phyloP scores from a whole-genome alignment of 1,140 invertebrate genomes.

The Listronotus bonariensis region DNA sequence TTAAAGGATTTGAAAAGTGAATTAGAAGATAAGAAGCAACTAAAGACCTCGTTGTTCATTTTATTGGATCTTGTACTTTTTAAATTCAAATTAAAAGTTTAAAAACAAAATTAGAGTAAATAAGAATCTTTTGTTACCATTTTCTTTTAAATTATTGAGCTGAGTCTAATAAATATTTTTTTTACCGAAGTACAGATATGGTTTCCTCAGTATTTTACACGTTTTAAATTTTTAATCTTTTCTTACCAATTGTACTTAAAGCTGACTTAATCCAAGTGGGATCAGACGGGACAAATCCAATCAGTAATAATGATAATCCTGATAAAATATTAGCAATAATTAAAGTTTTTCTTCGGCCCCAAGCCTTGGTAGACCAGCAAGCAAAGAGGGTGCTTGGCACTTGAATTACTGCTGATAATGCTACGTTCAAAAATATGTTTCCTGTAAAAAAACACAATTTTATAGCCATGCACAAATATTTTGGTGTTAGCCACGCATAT shows the following conservation, averaged over 20 bases:
- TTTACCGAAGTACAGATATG: too few species aligned
- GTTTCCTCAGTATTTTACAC: too few species aligned
- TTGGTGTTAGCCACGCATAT: not conserved
- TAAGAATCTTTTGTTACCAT: too few species aligned
- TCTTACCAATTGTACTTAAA: constrained; percentile 56
- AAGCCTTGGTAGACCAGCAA: constrained; percentile 65
- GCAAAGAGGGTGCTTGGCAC: constrained; percentile 71
- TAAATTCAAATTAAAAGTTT: too few species aligned
- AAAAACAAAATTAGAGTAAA: too few species aligned
- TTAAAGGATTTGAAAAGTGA: too few species aligned
- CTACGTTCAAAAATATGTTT: constrained; percentile 74
- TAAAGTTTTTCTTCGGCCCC: constrained; percentile 69
- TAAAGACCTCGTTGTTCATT: too few species aligned
- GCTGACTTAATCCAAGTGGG: constrained; percentile 58
- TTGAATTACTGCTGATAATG: constrained; percentile 69
- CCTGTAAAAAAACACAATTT: constrained; percentile 30
- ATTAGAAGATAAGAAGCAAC: too few species aligned
- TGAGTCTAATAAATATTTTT: too few species aligned
- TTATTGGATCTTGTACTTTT: too few species aligned
- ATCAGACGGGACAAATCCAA: constrained; percentile 61
- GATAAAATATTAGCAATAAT: constrained; percentile 66
- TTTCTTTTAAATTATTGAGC: too few species aligned
- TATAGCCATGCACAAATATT: not conserved
- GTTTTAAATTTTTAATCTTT: not conserved
- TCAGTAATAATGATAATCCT: constrained; percentile 66